Conservation (phyloP, 2,797 vertebrate species). For the Champsocephalus esox region DNA sequence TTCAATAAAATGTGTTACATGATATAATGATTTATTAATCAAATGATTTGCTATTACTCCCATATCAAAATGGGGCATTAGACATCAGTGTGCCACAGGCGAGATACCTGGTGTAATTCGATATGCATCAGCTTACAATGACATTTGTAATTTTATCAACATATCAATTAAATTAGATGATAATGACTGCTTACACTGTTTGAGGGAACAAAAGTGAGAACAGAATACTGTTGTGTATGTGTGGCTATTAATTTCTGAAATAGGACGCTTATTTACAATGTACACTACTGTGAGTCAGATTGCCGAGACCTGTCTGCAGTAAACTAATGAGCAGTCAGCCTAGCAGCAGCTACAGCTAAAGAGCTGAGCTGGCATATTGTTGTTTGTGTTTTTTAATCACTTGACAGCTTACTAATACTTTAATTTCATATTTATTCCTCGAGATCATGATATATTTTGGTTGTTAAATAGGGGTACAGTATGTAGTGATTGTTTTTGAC, state of each 20-base stretch:
- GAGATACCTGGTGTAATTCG: too few species aligned
- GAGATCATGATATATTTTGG: background rate
- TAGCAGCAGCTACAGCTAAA: constrained; percentile 6
- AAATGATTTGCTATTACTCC: too few species aligned
- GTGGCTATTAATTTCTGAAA: background rate
- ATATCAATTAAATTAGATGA: too few species aligned
- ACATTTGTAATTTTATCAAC: too few species aligned
- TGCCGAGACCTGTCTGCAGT: background rate
- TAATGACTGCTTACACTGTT: too few species aligned
- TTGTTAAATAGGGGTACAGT: background rate
- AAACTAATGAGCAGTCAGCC: constrained; percentile 44
- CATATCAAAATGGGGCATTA: too few species aligned
- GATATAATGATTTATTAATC: too few species aligned
- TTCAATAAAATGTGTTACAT: too few species aligned
- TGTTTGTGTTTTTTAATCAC: constrained; percentile 35
- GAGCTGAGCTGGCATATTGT: constrained; percentile 26
- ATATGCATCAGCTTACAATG: too few species aligned
- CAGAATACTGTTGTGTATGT: background rate
- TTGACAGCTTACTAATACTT: constrained; percentile 31
- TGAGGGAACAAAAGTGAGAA: too few species aligned
- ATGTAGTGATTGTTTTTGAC: background rate
- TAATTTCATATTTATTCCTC: constrained; percentile 21
- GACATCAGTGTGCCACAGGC: too few species aligned
- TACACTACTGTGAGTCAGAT: background rate
- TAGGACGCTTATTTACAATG: background rate